A percentile compares a stretch with the other conserved stretches of the same genome.
Evolutionary conservation across 2,888 invertebrate genomes (phyloP).

Genomic region (Leptura quadrifasciata): DNA sequence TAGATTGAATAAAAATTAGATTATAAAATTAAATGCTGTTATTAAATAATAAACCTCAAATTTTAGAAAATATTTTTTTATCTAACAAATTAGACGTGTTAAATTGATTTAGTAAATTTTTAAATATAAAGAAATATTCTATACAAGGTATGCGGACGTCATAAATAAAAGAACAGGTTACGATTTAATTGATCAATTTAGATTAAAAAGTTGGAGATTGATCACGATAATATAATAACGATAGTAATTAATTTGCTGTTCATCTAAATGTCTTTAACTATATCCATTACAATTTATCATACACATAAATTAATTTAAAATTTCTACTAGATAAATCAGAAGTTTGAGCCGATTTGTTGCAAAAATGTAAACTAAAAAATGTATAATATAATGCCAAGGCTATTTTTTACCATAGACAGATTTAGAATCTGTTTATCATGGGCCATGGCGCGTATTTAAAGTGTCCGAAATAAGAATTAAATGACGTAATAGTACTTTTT

Average conservation of each 20-base stretch:
- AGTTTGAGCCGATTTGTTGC: neutral
- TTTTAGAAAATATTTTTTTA: neutral
- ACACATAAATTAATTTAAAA: conserved; percentile 6
- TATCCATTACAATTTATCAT: conserved; percentile 6
- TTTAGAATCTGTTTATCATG: neutral
- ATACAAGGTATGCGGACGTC: neutral
- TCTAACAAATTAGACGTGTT: neutral
- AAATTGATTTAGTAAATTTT: neutral
- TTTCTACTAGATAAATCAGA: neutral
- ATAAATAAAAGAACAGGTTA: conserved; percentile 2
- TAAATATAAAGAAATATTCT: neutral
- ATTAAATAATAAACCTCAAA: neutral
- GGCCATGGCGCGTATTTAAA: neutral
- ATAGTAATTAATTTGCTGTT: conserved; percentile 12
- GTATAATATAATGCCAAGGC: conserved; percentile 24
- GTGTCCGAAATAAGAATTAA: neutral
- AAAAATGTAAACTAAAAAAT: conserved; percentile 22
- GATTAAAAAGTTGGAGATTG: neutral
- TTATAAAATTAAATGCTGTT: too few species aligned
- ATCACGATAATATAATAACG: conserved; percentile 12
- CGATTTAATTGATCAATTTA: neutral
- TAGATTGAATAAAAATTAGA: too few species aligned
- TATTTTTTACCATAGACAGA: conserved; percentile 6
- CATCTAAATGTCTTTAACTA: conserved; percentile 7
- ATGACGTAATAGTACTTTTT: neutral